A percentile compares a stretch with the other conserved stretches of the same genome.
Conservation (phyloP, 2,113 vertebrate species). For the Bujurquina vittata region DNA sequence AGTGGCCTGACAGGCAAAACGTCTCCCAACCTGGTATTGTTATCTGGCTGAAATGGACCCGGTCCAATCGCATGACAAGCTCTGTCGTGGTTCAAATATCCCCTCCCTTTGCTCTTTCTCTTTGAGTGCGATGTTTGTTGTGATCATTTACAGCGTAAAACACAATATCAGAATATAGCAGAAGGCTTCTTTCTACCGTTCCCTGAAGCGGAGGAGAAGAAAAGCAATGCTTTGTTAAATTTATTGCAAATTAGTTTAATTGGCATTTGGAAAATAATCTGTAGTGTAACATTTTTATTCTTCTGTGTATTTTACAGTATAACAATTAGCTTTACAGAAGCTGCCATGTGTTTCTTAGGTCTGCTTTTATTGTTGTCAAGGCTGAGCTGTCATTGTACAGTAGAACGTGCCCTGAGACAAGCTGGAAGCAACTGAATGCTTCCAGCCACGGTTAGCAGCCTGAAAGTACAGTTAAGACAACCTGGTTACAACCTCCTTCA, state of each 20-base stretch:
- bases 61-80: slow-evolving; percentile 57
- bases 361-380: not conserved
- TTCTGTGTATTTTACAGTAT: not conserved
- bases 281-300: not conserved
- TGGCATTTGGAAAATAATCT: not conserved
- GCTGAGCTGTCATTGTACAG: not conserved
- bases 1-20: slow-evolving; percentile 68
- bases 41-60: slow-evolving; percentile 61
- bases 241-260: not conserved
- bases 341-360: not conserved
- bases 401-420: not conserved
- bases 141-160: slow-evolving; percentile 25
- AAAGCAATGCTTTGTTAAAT: not conserved
- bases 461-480: not conserved
- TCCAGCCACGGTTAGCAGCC: not conserved
- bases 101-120: slow-evolving; percentile 17
- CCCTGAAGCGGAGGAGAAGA: not conserved
- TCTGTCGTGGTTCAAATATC: slow-evolving; percentile 48
- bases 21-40: slow-evolving; percentile 64
- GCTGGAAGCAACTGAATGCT: not conserved
- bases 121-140: slow-evolving; percentile 45
- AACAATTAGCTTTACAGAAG: not conserved
- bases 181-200: not conserved
- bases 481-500: slow-evolving; percentile 1
- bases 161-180: slow-evolving; percentile 1